These are phyloP conservation scores for Pipistrellus kuhlii DNA, from an alignment of 2,797 vertebrate species.

Conservation along the genomic window DNA sequence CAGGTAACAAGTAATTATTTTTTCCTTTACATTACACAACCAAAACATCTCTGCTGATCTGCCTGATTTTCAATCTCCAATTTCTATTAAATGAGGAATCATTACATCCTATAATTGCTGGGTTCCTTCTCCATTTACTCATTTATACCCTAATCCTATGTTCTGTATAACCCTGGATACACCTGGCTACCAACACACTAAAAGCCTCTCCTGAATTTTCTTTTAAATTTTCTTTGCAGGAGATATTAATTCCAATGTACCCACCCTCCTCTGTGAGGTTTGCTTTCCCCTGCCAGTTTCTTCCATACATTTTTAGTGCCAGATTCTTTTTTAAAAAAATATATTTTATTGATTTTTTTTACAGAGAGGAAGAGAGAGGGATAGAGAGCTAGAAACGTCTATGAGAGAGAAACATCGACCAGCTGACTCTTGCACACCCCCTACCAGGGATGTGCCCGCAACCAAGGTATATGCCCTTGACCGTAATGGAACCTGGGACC, in stretches of 20 bases:
- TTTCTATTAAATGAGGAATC: background rate
- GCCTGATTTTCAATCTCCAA: background rate
- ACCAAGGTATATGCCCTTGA: too few relatives aligned
- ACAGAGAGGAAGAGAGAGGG: too few relatives aligned
- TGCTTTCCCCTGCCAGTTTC: background rate
- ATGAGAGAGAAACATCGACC: too few relatives aligned
- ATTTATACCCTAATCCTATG: background rate
- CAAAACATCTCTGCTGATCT: background rate
- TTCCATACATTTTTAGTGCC: background rate
- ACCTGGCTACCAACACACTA: background rate
- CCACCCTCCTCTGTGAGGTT: background rate
- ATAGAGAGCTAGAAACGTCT: too few relatives aligned
- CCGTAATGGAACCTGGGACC: too few relatives aligned
- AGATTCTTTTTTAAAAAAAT: background rate
- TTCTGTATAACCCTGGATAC: background rate
- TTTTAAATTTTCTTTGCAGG: background rate
- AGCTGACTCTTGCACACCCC: too few relatives aligned
- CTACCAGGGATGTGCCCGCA: too few relatives aligned
- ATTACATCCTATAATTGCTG: too few relatives aligned
- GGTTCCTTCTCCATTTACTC: background rate
- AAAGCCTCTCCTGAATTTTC: background rate
- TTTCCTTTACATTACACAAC: background rate
- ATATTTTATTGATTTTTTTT: too few relatives aligned
- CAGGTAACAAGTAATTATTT: background rate
- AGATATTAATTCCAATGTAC: too few relatives aligned